Conservation (phyloP, 2,113 vertebrate species). For the Edolisoma coerulescens region DNA sequence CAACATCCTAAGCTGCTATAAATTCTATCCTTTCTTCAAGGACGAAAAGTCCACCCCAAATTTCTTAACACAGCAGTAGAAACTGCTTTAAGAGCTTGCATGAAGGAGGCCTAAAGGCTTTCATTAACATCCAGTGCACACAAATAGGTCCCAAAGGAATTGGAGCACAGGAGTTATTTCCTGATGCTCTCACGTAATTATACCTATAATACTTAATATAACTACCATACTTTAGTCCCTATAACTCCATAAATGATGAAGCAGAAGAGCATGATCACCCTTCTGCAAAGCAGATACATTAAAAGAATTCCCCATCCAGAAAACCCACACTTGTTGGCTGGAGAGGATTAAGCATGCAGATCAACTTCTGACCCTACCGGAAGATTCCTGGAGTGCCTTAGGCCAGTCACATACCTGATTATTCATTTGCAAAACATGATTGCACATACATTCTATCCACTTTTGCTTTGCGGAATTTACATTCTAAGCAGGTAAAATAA, state of each 20-base stretch:
- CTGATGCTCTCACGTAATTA: not conserved
- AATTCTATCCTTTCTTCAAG: not conserved
- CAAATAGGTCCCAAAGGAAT: not conserved
- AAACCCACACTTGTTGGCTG: not conserved
- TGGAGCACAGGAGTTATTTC: not conserved
- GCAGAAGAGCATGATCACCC: not conserved
- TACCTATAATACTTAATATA: not conserved
- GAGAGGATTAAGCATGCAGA: not conserved
- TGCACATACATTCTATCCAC: not conserved
- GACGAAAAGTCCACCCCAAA: not conserved
- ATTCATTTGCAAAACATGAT: not conserved
- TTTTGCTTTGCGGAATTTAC: not conserved
- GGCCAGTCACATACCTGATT: not conserved
- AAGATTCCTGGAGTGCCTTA: not conserved
- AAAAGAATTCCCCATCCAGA: not conserved
- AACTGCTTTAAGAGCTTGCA: not conserved
- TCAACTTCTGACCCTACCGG: not conserved
- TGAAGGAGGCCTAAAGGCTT: not conserved
- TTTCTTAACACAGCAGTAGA: not conserved
- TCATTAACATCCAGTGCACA: not conserved
- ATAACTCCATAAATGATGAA: not conserved
- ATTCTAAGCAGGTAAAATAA: slow-evolving; percentile 1
- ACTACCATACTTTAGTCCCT: not conserved
- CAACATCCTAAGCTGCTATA: not conserved
- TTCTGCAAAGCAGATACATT: not conserved